A percentile compares a stretch with the other conserved stretches of the same genome.
Conservation (phyloP, 2,888 invertebrate genomes). For the Nebria salina region DNA sequence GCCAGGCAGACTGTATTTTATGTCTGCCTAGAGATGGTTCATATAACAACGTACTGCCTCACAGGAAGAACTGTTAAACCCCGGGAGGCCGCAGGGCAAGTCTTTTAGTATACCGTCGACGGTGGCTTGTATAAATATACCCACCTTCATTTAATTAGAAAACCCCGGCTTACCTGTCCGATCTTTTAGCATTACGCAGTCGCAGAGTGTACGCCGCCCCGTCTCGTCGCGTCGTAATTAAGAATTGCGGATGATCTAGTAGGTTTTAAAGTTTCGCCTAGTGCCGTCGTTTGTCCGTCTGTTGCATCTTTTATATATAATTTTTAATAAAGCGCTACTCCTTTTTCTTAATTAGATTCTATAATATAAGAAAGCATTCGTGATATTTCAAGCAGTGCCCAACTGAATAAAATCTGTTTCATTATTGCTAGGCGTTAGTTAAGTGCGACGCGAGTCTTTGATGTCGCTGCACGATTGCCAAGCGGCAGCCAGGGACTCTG, state of each 20-base stretch:
- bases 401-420: slow-evolving; percentile 30
- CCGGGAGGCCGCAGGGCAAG: slow-evolving; percentile 22
- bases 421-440: slow-evolving; percentile 9
- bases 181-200: background rate
- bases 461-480: slow-evolving; percentile 34
- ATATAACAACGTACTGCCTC: slow-evolving; percentile 34
- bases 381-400: slow-evolving; percentile 13
- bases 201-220: slow-evolving; percentile 8
- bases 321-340: slow-evolving; percentile 32
- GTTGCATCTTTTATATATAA: slow-evolving; percentile 13
- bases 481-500: slow-evolving; percentile 7
- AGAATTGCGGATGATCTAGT: slow-evolving; percentile 39
- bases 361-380: background rate
- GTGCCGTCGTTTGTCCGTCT: background rate
- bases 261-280: slow-evolving; percentile 28
- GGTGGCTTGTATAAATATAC: slow-evolving; percentile 5
- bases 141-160: slow-evolving; percentile 44
- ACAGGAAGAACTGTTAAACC: slow-evolving; percentile 28
- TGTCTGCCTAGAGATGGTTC: slow-evolving; percentile 43
- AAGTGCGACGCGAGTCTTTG: slow-evolving; percentile 13
- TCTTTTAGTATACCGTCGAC: slow-evolving; percentile 29
- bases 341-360: slow-evolving; percentile 29
- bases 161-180: slow-evolving; percentile 29
- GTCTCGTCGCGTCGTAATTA: slow-evolving; percentile 24
- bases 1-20: slow-evolving; percentile 42